Evolutionary conservation across 2,113 vertebrate genomes (phyloP), one percentile per base, ranked within the genome.

Genomic region (Alethe castanea): DNA sequence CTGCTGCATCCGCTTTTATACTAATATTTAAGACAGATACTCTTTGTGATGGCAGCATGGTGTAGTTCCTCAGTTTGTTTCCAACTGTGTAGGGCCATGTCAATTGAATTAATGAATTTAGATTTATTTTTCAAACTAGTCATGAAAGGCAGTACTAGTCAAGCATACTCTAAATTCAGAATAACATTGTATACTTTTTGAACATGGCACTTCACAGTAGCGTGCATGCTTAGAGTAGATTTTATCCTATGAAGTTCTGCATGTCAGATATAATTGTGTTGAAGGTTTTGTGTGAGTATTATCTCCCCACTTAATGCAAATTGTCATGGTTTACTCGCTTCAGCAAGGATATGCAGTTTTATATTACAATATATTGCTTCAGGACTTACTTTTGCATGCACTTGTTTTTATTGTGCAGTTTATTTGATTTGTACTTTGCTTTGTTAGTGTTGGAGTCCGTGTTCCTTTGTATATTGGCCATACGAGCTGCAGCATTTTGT

Each of bases 1-100:
- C 76, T 96, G 76, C 90, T 86, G 94, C 90, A 93, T 95, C 82
- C 3, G 9, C 86, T 95, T 93, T 90, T 93, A 54, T 54, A 64
- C 69, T 64, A 23, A 40, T 90, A 69, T 93, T 94, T 82, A 53
- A 84, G 56, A 38, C 67, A 64, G 60, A 88, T 81, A 42, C 17
- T 88, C 44, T 74, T 71, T 56, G 64, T 71, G 77, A n/a, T 42
- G 67, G 60, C 66, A 93, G 45, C 48, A 4, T 61, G 36, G 45
- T 65, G 11, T 23, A 54, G 64, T 33, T 36, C 40, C 66, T 74
- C 31, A 8, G 64, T 78, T 78, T 74, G 29, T 84, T 83, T 93
- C 74, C 81, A 80, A 0, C 81, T 86, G 26, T 8, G 4, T 10
- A 29, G 71, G 53, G 38, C 38, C 26, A 3, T 50, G 40, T 74